Base-by-base conservation (phyloP, 2,888 invertebrate species). In the Gibbula magus region DNA sequence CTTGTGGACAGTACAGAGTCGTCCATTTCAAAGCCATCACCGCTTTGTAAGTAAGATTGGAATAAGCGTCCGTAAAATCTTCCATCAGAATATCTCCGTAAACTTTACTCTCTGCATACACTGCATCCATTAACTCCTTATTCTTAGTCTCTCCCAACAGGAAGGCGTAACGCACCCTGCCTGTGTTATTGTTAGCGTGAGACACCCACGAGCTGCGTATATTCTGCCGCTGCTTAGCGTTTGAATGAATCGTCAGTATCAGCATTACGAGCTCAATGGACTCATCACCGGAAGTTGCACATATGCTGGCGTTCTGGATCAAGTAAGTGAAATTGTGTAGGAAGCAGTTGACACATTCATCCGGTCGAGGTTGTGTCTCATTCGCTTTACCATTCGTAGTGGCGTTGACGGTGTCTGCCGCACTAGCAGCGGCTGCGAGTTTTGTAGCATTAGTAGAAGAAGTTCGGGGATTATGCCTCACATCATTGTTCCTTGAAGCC, bases 291-390 rank as follows among this genome's bases (percentile, higher is more conserved):
- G 7, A 13, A 22, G 29, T 16, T 20, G 76, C 70, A 76, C 85
- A 85, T 10, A 85, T 83, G 18, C 76, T 39, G 8, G 75, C 56
- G 61, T 83, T 83, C n/a, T 81, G 70, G 39, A 84, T 79, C 13
- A 82, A 13, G 73, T 82, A 83, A 45, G 79, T 78, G 73, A 82
- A 83, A 22, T 83, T 66, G 39, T 81, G 81, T n/a, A 18, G 32
- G 75, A 85, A 84, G 70, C 85, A 85, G n/a, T 52, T 35, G 22
- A 79, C 22, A 51, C 84, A 85, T 8, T n/a, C 39, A 25, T 77
- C 54, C 39, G 22, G 74, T n/a, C 81, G 79, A 56, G 20, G 52
- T 54, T 7, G 75, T 52, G 18, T 74, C 52, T 13, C 66, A n/a
- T n/a, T n/a, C n/a, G n/a, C n/a, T n/a, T n/a, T n/a, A n/a, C n/a